phyloP scores from a whole-genome alignment of 2,888 invertebrate genomes.

The Gnatocerus cornutus region DNA sequence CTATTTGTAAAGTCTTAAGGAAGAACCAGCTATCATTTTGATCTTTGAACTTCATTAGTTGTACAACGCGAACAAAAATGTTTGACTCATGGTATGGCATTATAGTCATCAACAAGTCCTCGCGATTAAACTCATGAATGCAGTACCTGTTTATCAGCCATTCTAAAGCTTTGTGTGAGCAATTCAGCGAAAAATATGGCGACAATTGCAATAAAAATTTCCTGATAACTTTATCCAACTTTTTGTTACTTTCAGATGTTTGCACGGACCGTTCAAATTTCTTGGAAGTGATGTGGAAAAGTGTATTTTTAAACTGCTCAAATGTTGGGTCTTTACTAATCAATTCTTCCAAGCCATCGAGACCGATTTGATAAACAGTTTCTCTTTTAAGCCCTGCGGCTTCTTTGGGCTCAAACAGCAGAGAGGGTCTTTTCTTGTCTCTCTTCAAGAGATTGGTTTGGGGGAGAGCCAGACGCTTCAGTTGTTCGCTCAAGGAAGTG shows the following conservation, averaged over 20 bases:
- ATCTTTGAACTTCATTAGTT: constrained; percentile 80
- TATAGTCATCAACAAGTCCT: constrained; percentile 85
- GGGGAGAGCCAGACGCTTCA: constrained; percentile 83
- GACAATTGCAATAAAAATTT: constrained; percentile 87
- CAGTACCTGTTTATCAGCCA: constrained; percentile 94
- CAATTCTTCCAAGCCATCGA: constrained; percentile 89
- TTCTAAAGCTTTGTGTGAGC: constrained; percentile 93
- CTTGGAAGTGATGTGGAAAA: constrained; percentile 86
- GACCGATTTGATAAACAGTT: constrained; percentile 89
- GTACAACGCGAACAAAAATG: constrained; percentile 87
- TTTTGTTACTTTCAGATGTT: constrained; percentile 81
- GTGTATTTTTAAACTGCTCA: constrained; percentile 79
- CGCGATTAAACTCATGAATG: constrained; percentile 91
- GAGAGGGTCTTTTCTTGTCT: constrained; percentile 83
- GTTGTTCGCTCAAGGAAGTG: constrained; percentile 86
- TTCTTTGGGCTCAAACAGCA: constrained; percentile 92
- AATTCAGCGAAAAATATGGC: constrained; percentile 90
- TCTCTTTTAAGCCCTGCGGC: constrained; percentile 90
- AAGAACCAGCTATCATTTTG: constrained; percentile 82
- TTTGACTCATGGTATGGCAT: constrained; percentile 96
- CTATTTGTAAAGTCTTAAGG: constrained; percentile 82
- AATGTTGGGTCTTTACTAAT: constrained; percentile 83
- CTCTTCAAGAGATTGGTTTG: constrained; percentile 80
- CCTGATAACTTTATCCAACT: constrained; percentile 83
- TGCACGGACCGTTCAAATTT: constrained; percentile 88